These are phyloP conservation scores for Acanthornis magna DNA, from an alignment of 2,797 vertebrate species.

Conservation along the genomic window DNA sequence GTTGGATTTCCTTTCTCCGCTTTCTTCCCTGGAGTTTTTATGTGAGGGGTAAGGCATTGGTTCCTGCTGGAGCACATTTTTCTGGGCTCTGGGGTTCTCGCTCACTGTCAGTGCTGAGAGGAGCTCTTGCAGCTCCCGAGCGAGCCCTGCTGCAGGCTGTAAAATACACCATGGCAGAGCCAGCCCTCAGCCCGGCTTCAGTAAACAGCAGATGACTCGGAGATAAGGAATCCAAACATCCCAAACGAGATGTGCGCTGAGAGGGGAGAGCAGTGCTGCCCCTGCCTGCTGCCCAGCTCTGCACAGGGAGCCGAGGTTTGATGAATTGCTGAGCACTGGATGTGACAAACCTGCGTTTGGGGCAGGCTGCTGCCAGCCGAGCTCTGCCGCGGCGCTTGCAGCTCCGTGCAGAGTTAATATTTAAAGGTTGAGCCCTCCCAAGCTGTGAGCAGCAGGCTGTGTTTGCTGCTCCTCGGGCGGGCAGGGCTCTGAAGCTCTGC, in stretches of 20 bases:
- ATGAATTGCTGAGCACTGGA: neutral
- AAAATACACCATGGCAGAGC: accelerated
- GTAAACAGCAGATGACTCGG: neutral
- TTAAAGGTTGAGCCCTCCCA: neutral
- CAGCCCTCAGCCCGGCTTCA: accelerated
- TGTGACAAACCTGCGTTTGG: neutral
- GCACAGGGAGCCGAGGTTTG: neutral
- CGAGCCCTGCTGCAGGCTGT: neutral
- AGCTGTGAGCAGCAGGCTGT: neutral
- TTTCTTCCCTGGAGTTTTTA: neutral
- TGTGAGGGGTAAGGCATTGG: accelerated
- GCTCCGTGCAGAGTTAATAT: accelerated
- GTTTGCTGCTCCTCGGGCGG: neutral
- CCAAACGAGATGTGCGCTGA: neutral
- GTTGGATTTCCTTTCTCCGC: neutral
- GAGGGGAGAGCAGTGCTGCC: neutral
- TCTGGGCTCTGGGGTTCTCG: neutral
- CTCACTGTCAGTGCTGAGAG: accelerated
- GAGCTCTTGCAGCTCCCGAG: neutral
- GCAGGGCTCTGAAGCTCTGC: neutral
- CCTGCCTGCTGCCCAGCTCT: neutral
- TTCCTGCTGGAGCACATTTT: neutral
- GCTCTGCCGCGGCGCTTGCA: neutral
- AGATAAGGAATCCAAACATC: neutral
- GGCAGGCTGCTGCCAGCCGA: neutral